Evolutionary conservation across 2,888 invertebrate species (phyloP).

Genomic region (Myopa testacea): DNA sequence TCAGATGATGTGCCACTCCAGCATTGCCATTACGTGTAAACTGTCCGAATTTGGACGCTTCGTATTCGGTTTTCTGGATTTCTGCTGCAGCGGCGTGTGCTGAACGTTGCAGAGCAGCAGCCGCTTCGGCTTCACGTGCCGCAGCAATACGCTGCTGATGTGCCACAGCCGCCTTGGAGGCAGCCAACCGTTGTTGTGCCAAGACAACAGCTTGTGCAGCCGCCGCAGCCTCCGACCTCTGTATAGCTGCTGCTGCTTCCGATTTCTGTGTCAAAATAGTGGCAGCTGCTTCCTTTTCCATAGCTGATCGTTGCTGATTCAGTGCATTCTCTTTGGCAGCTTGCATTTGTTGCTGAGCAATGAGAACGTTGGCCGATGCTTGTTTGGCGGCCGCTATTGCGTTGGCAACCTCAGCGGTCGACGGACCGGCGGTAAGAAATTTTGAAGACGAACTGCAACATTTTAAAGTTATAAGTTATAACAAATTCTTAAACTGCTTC

Average conservation of each 20-base stretch:
- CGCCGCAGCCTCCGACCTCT: slow-evolving; percentile 76
- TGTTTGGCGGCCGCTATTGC: slow-evolving; percentile 81
- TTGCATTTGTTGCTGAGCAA: slow-evolving; percentile 80
- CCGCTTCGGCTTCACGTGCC: slow-evolving; percentile 79
- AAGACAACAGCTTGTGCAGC: slow-evolving; percentile 76
- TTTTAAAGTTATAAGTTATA: neutral
- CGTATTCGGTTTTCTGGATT: slow-evolving; percentile 75
- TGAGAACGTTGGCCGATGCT: slow-evolving; percentile 77
- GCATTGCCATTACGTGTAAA: slow-evolving; percentile 73
- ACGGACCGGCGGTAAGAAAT: slow-evolving; percentile 58
- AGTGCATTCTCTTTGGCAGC: slow-evolving; percentile 79
- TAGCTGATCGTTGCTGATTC: slow-evolving; percentile 78
- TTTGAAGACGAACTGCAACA: slow-evolving; percentile 4
- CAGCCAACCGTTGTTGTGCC: slow-evolving; percentile 78
- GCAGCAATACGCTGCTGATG: slow-evolving; percentile 80
- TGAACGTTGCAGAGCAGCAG: slow-evolving; percentile 77
- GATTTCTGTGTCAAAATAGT: slow-evolving; percentile 74
- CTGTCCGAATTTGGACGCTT: slow-evolving; percentile 74
- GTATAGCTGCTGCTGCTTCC: slow-evolving; percentile 76
- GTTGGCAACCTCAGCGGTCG: slow-evolving; percentile 77
- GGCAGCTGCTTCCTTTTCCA: slow-evolving; percentile 80
- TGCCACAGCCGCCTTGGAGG: slow-evolving; percentile 78
- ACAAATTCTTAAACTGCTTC: neutral
- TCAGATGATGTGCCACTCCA: slow-evolving; percentile 72
- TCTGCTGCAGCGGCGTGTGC: slow-evolving; percentile 79